Conservation (phyloP, 2,888 invertebrate species). For the Limenitis camilla region DNA sequence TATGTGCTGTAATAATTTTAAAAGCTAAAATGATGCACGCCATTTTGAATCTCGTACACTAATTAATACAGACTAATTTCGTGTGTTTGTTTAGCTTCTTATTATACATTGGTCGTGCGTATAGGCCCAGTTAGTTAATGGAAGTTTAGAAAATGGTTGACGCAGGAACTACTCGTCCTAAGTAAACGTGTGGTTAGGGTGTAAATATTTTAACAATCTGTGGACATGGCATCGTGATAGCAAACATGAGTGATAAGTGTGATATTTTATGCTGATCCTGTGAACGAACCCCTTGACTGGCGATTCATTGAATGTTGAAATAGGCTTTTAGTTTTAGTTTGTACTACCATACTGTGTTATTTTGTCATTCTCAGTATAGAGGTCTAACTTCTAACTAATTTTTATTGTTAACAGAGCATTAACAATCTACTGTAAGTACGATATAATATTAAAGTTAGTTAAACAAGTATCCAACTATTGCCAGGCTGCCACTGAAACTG, state of each 20-base stretch:
- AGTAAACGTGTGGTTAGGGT: constrained; percentile 42
- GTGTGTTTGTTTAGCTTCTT: background rate
- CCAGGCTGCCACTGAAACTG: no score
- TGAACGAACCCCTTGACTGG: background rate
- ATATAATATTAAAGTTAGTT: no score
- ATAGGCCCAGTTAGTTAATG: constrained; percentile 16
- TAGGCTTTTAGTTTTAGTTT: no score
- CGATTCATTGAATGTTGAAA: background rate
- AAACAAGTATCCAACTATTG: no score
- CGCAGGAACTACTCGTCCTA: constrained; percentile 49
- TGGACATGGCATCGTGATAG: constrained; percentile 5
- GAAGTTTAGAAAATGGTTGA: constrained; percentile 32
- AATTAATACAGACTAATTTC: background rate
- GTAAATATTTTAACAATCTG: constrained; percentile 51
- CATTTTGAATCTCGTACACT: background rate
- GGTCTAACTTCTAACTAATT: no score
- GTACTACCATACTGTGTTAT: no score
- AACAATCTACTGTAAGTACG: no score
- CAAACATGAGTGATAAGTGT: background rate
- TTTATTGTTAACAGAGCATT: no score
- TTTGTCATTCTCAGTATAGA: no score
- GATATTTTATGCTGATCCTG: background rate
- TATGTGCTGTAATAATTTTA: constrained; percentile 5
- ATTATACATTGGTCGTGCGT: background rate
- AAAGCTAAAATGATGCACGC: background rate